Base-by-base conservation (phyloP, 2,797 vertebrate genomes). In the Yasuhikotakia modesta region DNA sequence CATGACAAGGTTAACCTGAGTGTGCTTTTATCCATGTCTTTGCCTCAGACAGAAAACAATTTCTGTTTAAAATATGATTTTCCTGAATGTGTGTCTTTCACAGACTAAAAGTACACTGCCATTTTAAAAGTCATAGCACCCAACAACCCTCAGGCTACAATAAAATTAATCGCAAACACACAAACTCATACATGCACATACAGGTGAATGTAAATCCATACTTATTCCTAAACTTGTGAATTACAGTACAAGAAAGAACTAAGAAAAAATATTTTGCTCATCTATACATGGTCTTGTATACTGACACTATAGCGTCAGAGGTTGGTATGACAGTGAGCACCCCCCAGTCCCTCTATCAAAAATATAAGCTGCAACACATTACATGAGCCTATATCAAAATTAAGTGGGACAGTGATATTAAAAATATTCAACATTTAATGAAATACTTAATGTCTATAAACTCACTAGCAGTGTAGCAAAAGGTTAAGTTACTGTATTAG, bases 11-110 rank as follows among this genome's bases (percentile, higher is more conserved):
- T 70, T 53, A 55, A 48, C 7, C 19, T 30, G 0, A 43, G 48
- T 30, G 45, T 58, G 63, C 13, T n/a, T n/a, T n/a, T 39, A 53
- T 65, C 19, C 14, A 50, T 22, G 61, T 65, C 52, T n/a, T n/a
- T n/a, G n/a, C n/a, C n/a, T n/a, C n/a, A n/a, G n/a, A n/a, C n/a
- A n/a, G n/a, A n/a, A n/a, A n/a, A n/a, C n/a, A n/a, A n/a, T n/a
- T n/a, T n/a, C n/a, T n/a, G n/a, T n/a, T n/a, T n/a, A n/a, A n/a
- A n/a, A n/a, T n/a, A n/a, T 30, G 22, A 35, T 64, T 24, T 53
- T 30, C 19, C n/a, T 64, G n/a, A 22, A 39, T 39, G 30, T 39
- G n/a, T 14, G 12, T 70, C 21, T 57, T 57, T 10, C 11, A 24
- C 27, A 27, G 11, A 24, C 21, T n/a, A n/a, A n/a, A n/a, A n/a